These are phyloP conservation scores for Drosophila demipolita DNA, from an alignment of 2,888 invertebrate genomes.

Conservation along the genomic window DNA sequence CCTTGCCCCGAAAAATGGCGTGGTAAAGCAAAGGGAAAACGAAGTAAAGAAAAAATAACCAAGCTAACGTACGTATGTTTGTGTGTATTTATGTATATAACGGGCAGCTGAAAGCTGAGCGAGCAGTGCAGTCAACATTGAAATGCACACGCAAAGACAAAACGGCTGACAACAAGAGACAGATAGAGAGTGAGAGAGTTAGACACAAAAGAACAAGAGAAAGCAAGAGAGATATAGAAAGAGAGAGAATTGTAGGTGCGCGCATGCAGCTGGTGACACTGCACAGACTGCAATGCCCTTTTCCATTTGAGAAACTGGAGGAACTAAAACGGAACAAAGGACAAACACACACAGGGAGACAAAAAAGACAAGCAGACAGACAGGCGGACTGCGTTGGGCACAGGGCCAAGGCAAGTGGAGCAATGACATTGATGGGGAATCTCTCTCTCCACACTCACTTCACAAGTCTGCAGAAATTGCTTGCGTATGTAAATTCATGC, in stretches of 20 bases:
- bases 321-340: constrained; percentile 63
- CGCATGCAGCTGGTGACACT: constrained; percentile 71
- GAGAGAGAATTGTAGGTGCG: constrained; percentile 36
- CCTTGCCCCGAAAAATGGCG: constrained; percentile 85
- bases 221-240: background rate
- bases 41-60: constrained; percentile 24
- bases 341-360: constrained; percentile 17
- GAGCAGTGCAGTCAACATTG: constrained; percentile 26
- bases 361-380: background rate
- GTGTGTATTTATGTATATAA: constrained; percentile 18
- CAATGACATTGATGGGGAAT: constrained; percentile 57
- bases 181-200: constrained; percentile 9
- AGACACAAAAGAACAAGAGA: constrained; percentile 8
- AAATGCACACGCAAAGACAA: constrained; percentile 62
- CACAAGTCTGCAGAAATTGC: constrained; percentile 17
- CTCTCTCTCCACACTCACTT: background rate
- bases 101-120: constrained; percentile 62
- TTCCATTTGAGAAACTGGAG: constrained; percentile 46
- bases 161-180: constrained; percentile 39
- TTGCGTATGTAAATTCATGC: background rate
- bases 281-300: constrained; percentile 50
- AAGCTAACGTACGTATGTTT: constrained; percentile 11
- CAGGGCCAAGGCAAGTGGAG: constrained; percentile 76
- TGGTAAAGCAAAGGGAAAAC: constrained; percentile 53
- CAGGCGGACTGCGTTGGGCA: constrained; percentile 54